Evolutionary conservation across 2,888 invertebrate species (phyloP), one percentile per base, ranked within the genome.

Genomic region (Biston stratarius): DNA sequence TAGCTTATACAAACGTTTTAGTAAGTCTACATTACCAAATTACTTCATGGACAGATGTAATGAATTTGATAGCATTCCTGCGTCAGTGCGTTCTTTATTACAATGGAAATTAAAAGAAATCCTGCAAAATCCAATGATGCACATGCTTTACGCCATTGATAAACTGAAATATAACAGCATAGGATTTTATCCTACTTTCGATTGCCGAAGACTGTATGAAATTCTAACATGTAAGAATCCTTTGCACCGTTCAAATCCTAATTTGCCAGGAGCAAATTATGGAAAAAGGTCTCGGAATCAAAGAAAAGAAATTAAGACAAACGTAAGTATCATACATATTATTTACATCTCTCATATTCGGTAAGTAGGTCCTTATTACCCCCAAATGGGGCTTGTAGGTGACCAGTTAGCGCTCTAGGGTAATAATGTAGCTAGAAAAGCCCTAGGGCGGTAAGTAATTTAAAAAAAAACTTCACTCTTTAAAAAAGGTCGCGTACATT

Each of bases 21-120:
- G 95, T n/a, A 94, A 94, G 69, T 94, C 95, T 52, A 89, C 94
- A 51, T 90, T 97, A 61, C 95, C 95, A 1, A 96, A 97, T 85
- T 98, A 96, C 81, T 98, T 97, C 83, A 94, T 97, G 60, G 94
- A 94, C 57, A 94, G 94, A 47, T 96, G 96, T 73, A 97, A 98
- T 88, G 93, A 97, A 58, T 96, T 97, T 70, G 96, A 96, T 82
- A 96, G 95, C 74, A 95, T 96, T 67, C 96, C 96, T 0, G 94
- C 94, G 67, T 95, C 95, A 36, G 90, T 96, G 42, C 79, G 97
- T 0, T 84, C 95, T 34, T 92, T 94, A 66, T 92, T 96, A 12
- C 96, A 97, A 81, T 95, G 95, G 74, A 94, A 95, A 59, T 87
- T 97, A 60, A 95, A 95, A 10, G 94, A 96, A 68, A 96, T 97